A percentile compares a stretch with the other conserved stretches of the same genome.
phyloP scores from a whole-genome alignment of 1,140 invertebrate species.

The Heterodera carotae region DNA sequence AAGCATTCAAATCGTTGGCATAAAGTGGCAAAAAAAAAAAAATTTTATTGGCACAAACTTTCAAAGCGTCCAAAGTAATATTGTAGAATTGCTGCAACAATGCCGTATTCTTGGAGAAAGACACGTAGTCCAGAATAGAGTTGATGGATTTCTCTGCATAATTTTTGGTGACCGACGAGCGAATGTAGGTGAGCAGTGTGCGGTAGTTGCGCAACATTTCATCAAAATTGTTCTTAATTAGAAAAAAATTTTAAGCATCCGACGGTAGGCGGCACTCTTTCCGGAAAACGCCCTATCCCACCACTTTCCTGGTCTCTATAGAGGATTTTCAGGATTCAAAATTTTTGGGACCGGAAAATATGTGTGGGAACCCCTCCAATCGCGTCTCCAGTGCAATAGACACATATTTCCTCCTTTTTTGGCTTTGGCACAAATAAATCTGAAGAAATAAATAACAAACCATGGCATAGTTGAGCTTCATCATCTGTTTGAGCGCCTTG shows the following conservation, averaged over 20 bases:
- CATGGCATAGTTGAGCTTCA: conserved; percentile 98
- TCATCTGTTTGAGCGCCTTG: conserved; percentile 99
- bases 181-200: conserved; percentile 93
- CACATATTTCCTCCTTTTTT: too few species aligned
- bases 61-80: conserved; percentile 93
- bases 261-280: too few species aligned
- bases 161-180: conserved; percentile 96
- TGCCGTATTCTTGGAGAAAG: conserved; percentile 86
- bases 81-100: conserved; percentile 99
- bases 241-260: too few species aligned
- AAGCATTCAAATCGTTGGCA: too few species aligned
- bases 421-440: too few species aligned
- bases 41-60: conserved; percentile 66
- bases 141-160: conserved; percentile 99
- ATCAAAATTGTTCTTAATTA: conserved; percentile 80
- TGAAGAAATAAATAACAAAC: too few species aligned
- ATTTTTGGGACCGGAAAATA: too few species aligned
- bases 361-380: too few species aligned
- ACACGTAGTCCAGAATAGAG: conserved; percentile 98
- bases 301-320: too few species aligned
- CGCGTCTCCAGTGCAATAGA: too few species aligned
- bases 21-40: not conserved
- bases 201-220: conserved; percentile 98
- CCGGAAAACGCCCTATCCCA: too few species aligned
- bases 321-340: too few species aligned